Evolutionary conservation across 2,888 invertebrate genomes (phyloP), one percentile per base, ranked within the genome.

Genomic region (Drosophila quinaria): DNA sequence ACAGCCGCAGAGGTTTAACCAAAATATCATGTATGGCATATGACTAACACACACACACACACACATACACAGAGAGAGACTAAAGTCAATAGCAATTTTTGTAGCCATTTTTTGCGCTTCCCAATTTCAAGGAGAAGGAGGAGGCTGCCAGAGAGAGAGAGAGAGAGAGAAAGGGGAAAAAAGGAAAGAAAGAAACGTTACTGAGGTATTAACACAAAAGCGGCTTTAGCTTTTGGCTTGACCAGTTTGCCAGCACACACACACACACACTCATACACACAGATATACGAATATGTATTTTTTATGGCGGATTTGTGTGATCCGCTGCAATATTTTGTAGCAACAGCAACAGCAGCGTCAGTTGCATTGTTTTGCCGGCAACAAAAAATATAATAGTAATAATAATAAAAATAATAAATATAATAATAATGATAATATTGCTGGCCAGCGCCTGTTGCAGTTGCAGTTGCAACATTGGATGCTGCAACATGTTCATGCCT

Each of bases 221-320:
- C 81, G 80, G 87, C 85, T 83, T 82, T 79, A 55, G 78, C 79
- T 80, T 73, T 81, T 66, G 70, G 78, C 82, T 83, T 84, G 78
- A 80, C 78, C 78, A 78, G 71, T 67, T 75, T 62, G 56, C 55
- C 63, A 56, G 46, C 37, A 35, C 41, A 47, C 56, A 66, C 56
- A 66, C 56, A 47, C 64, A 63, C 37, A 64, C 31, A 51, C 61
- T 56, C 33, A 64, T 19, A 50, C 17, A 39, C 49, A 63, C 33
- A 58, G 25, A 33, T 17, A 65, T 22, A 47, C 11, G 17, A 15
- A 22, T 67, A 66, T 71, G 54, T 54, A 64, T 54, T 80, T 82
- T 91, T 91, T 91, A 91, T 90, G 89, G 90, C 84, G 87, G 90
- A 91, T 91, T 91, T 91, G 89, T 90, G 87, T 91, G 91, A 91